Evolutionary conservation across 2,113 vertebrate genomes (phyloP).

Genomic region (Aix galericulata): DNA sequence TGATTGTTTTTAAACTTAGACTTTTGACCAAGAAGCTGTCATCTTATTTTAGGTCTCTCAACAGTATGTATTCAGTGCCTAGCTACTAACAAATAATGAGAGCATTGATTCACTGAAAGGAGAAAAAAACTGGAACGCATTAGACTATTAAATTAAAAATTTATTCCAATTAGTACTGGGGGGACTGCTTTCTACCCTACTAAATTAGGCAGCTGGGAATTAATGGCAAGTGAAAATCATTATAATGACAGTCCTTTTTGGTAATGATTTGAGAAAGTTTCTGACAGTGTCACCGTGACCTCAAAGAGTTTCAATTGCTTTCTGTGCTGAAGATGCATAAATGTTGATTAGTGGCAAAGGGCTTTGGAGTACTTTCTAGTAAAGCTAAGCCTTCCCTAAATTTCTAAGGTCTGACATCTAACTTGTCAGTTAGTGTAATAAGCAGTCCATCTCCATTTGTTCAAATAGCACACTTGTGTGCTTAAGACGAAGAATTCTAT

Average conservation of each 20-base stretch:
- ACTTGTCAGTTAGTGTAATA: not conserved
- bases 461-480: not conserved
- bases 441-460: not conserved
- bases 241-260: constrained; percentile 1
- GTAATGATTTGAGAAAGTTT: not conserved
- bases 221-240: constrained; percentile 39
- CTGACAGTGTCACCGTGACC: not conserved
- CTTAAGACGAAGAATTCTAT: not conserved
- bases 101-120: not conserved
- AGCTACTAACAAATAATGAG: not conserved
- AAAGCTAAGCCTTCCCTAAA: not conserved
- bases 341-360: not conserved
- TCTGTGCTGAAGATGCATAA: not conserved
- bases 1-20: not conserved
- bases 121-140: not conserved
- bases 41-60: not conserved
- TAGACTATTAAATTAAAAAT: constrained; percentile 55
- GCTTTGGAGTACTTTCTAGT: not conserved
- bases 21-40: not conserved
- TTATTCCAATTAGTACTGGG: constrained; percentile 53
- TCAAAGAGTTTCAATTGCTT: not conserved
- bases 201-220: constrained; percentile 54
- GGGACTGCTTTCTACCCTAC: not conserved
- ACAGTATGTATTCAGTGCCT: not conserved
- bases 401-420: not conserved